Conservation (phyloP, 37 sponge, comb jelly and placozoan species). For the Hormiphora californensis region DNA sequence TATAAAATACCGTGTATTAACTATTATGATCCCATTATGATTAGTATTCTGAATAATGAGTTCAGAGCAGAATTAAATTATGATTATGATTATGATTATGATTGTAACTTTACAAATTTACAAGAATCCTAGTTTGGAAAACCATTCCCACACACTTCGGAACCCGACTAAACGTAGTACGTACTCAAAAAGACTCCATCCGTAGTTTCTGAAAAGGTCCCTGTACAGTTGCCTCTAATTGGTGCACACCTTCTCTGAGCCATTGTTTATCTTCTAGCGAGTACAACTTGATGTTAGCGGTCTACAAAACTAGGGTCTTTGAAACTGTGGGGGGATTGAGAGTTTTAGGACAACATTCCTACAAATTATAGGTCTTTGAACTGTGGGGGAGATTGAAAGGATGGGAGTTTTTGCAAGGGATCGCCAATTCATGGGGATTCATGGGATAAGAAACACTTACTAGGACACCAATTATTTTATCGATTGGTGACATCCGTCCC, state of each 20-base stretch:
- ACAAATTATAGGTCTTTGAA: slow-evolving; percentile 12
- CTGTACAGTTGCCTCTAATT: not conserved
- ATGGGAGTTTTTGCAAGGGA: no score
- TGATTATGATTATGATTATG: not conserved
- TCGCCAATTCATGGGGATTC: no score
- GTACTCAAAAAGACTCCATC: slow-evolving; percentile 34
- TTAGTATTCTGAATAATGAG: not conserved
- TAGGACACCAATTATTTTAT: not conserved
- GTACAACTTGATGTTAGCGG: not conserved
- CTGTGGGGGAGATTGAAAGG: not conserved
- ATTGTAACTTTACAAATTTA: not conserved
- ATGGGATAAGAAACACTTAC: not conserved
- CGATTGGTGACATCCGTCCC: not conserved
- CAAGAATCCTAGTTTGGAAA: not conserved
- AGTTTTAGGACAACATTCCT: no score
- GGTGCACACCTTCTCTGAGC: not conserved
- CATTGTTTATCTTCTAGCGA: slow-evolving; percentile 48
- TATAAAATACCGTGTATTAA: not conserved
- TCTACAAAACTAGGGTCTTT: not conserved
- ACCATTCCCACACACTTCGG: not conserved
- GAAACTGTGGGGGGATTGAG: slow-evolving; percentile 23
- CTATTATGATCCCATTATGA: not conserved
- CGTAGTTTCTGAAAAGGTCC: slow-evolving; percentile 53
- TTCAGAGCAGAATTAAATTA: not conserved
- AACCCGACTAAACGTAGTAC: no score